These are phyloP conservation scores for Bufotes viridis DNA, from an alignment of 2,797 vertebrate genomes.

Conservation along the genomic window DNA sequence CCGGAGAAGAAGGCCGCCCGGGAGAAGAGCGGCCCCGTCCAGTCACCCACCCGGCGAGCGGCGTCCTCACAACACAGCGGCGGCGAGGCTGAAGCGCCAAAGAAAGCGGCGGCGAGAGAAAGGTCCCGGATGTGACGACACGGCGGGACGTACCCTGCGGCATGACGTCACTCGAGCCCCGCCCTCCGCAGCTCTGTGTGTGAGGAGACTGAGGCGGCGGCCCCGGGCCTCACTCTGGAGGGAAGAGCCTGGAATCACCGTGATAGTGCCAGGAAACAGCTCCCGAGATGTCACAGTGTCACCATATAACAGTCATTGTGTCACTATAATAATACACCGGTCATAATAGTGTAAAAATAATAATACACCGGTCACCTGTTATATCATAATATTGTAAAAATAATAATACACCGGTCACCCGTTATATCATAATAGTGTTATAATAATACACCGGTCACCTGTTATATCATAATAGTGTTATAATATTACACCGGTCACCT, in stretches of 20 bases:
- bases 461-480: too few species aligned
- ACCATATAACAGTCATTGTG: too few species aligned
- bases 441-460: too few species aligned
- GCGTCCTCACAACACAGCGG: background rate
- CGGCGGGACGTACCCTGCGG: background rate
- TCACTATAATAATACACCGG: too few species aligned
- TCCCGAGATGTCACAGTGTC: background rate
- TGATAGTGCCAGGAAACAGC: background rate
- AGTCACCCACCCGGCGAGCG: constrained; percentile 11
- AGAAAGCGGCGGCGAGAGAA: constrained; percentile 22
- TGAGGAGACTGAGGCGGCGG: constrained; percentile 26
- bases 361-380: too few species aligned
- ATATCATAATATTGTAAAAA: too few species aligned
- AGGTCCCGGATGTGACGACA: constrained; percentile 25
- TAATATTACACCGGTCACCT: too few species aligned
- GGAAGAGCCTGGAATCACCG: background rate
- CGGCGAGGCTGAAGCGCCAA: background rate
- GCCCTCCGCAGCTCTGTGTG: background rate
- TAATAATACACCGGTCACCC: too few species aligned
- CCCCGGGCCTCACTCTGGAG: background rate
- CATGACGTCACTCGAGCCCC: background rate
- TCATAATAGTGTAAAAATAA: too few species aligned
- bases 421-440: too few species aligned
- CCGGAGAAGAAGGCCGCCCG: too few species aligned
- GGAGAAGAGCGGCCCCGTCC: background rate